Evolutionary conservation across 1,140 invertebrate species (phyloP).

Genomic region (Melanaphis sacchari): DNA sequence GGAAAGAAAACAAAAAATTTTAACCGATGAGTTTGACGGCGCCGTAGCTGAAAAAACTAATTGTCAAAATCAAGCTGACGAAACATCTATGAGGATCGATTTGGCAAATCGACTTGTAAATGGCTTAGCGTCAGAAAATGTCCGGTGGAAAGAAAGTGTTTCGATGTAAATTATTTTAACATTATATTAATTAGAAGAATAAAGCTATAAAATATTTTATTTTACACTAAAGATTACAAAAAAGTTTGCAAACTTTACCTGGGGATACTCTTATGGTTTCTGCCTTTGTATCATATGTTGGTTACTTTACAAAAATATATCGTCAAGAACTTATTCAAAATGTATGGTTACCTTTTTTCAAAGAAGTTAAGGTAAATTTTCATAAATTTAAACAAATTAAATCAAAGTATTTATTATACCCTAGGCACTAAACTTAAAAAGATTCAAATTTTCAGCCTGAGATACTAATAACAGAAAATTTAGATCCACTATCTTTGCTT

Average conservation of each 20-base stretch:
- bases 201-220: neutral
- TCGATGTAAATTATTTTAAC: slow-evolving; percentile 64
- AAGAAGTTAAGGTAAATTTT: slow-evolving; percentile 66
- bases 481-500: slow-evolving; percentile 83
- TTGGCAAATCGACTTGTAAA: slow-evolving; percentile 91
- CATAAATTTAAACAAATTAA: neutral
- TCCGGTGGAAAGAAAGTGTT: slow-evolving; percentile 81
- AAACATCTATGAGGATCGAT: slow-evolving; percentile 83
- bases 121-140: slow-evolving; percentile 91
- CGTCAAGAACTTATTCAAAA: slow-evolving; percentile 80
- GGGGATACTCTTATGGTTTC: slow-evolving; percentile 89
- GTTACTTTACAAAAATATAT: slow-evolving; percentile 89
- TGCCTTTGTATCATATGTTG: slow-evolving; percentile 95
- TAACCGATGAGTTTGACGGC: slow-evolving; percentile 83
- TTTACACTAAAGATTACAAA: slow-evolving; percentile 65
- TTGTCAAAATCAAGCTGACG: slow-evolving; percentile 86
- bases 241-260: slow-evolving; percentile 78
- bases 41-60: slow-evolving; percentile 86
- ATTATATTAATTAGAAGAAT: neutral
- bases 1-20: slow-evolving; percentile 77
- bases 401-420: neutral
- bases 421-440: neutral
- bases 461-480: slow-evolving; percentile 79
- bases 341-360: slow-evolving; percentile 79
- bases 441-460: slow-evolving; percentile 66